Evolutionary conservation across 1,140 invertebrate genomes (phyloP), one percentile per base, ranked within the genome.

Genomic region (Leptopilina clavipes): DNA sequence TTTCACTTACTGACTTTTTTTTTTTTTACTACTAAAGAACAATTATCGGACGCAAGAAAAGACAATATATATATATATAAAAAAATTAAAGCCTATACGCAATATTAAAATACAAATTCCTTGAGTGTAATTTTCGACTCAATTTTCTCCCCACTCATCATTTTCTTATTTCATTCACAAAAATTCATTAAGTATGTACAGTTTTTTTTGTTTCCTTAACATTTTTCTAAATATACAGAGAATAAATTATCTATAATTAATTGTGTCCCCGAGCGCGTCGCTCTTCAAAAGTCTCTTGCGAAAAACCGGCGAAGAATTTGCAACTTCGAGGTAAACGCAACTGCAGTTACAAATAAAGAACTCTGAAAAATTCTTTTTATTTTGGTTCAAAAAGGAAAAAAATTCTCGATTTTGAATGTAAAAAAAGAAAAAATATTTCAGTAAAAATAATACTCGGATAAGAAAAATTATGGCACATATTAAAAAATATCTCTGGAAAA

Each of bases 221-320:
- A 76, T 79, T 85, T 31, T 84, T 84, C 81, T 86, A 86, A 87
- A 65, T 65, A 65, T 65, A 65, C 86, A 81, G 84, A 86, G 80
- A 86, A 85, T 85, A 85, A 84, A 84, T 84, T 75, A 79, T 83
- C 76, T 80, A 81, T 44, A 72, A 78, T 82, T 74, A 79, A 81
- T 83, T 81, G 78, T 81, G 84, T 82, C 78, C 78, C 59, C 59
- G 59, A 65, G 59, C 25, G 12, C 14, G 5, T 65, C 11, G 12
- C 59, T 37, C 22, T 65, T 8, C 56, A 31, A 31, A 65, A 65
- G 56, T 65, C 56, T 65, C 18, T 25, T 65, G 22, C 56, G 54
- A 19, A 22, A 25, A 56, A 56, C 18, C 54, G 18, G 54, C 54
- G 0, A 65, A 14, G 56, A 65, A 65, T 65, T 40, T 40, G 37